Percentiles rank a stretch among this genome's conserved stretches.
phyloP scores from a whole-genome alignment of 1,140 invertebrate species.

The Drosophila trapezifrons region DNA sequence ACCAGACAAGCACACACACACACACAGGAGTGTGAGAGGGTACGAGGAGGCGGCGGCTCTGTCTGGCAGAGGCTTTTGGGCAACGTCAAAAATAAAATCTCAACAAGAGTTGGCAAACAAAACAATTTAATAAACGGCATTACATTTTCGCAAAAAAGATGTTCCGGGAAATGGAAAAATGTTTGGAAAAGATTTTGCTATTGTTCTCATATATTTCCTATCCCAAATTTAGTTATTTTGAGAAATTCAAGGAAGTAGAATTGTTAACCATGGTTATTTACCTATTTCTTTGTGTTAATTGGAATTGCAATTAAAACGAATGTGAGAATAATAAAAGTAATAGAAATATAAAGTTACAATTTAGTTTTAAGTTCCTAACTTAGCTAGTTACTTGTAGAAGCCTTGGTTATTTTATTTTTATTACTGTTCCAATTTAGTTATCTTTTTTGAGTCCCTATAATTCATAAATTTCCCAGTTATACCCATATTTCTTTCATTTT shows the following conservation, averaged over 20 bases:
- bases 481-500: constrained; percentile 1
- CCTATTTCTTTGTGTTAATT: neutral
- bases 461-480: neutral
- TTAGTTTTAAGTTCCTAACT: neutral
- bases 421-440: neutral
- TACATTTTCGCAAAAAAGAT: constrained; percentile 16
- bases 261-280: neutral
- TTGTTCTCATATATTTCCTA: neutral
- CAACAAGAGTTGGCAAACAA: constrained; percentile 62
- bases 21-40: neutral
- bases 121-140: constrained; percentile 70
- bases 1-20: constrained; percentile 39
- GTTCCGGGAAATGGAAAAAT: constrained; percentile 10
- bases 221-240: neutral
- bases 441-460: neutral
- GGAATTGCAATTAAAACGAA: no score
- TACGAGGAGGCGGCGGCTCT: neutral
- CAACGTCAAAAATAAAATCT: constrained; percentile 48
- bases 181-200: constrained; percentile 4
- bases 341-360: neutral
- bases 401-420: neutral
- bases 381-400: no score
- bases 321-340: neutral
- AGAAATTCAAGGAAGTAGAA: constrained; percentile 7
- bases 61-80: constrained; percentile 61